Evolutionary conservation across 2,113 vertebrate genomes (phyloP).

Genomic region (Dicrurus megarhynchus): DNA sequence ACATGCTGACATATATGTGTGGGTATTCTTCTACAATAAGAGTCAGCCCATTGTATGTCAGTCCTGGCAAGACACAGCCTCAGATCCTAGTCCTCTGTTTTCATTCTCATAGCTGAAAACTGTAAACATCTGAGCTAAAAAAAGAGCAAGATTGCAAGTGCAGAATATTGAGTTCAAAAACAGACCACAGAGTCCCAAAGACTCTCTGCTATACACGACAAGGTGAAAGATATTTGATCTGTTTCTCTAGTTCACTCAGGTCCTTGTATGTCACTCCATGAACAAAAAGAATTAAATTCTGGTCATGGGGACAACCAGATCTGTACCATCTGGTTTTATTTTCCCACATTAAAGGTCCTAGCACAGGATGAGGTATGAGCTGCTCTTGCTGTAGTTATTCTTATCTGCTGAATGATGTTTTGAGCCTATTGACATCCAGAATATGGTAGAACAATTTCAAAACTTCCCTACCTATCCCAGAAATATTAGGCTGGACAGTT

Average conservation of each 20-base stretch:
- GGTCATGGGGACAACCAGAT: background rate
- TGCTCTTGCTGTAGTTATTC: background rate
- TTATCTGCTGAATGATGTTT: background rate
- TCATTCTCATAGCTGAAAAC: background rate
- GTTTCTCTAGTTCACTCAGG: background rate
- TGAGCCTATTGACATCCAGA: background rate
- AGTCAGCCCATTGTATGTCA: background rate
- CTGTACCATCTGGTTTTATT: background rate
- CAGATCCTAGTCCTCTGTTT: background rate
- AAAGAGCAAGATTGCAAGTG: background rate
- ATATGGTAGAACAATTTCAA: background rate
- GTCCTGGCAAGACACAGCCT: background rate
- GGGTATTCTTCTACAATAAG: background rate
- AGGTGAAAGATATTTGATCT: background rate
- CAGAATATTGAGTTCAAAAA: background rate
- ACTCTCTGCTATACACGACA: background rate
- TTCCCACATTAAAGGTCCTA: background rate
- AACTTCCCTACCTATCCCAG: background rate
- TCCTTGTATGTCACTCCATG: background rate
- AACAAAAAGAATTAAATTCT: background rate
- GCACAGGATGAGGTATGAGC: background rate
- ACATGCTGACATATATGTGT: rapidly evolving
- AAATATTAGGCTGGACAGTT: background rate
- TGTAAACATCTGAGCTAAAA: background rate
- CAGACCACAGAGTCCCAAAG: background rate